These are phyloP conservation scores for Myopa testacea DNA, from an alignment of 2,888 invertebrate species.

Conservation along the genomic window DNA sequence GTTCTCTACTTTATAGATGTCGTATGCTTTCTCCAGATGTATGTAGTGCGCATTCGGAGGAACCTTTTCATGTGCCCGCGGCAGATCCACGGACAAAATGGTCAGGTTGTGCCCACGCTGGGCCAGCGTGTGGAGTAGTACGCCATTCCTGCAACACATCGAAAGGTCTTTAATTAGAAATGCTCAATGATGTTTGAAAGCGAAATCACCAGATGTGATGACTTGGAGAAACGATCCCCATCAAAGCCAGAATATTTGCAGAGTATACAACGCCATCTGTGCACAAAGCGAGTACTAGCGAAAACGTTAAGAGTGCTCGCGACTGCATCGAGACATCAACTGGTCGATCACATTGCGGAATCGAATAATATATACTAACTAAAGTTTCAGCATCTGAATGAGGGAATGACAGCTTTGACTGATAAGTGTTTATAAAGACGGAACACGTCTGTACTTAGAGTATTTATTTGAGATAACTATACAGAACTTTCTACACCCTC, in stretches of 20 bases:
- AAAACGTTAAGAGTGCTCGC: not conserved
- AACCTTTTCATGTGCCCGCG: conserved; percentile 41
- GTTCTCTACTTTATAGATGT: conserved; percentile 35
- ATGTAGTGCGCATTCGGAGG: conserved; percentile 54
- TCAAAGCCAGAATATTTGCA: conserved; percentile 52
- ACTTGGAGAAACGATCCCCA: conserved; percentile 54
- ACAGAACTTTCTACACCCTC: too few relatives aligned
- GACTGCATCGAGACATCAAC: conserved; percentile 12
- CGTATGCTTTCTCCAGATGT: conserved; percentile 55
- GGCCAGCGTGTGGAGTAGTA: conserved; percentile 48
- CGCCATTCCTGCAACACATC: conserved; percentile 50
- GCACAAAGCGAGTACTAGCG: not conserved
- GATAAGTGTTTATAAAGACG: not conserved
- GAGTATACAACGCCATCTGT: not conserved
- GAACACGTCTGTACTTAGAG: too few relatives aligned
- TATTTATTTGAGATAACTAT: too few relatives aligned
- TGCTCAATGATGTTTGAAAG: not conserved
- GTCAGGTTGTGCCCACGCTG: conserved; percentile 54
- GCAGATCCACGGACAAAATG: conserved; percentile 52
- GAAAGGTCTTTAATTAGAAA: not conserved
- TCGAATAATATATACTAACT: not conserved
- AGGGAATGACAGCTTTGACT: not conserved
- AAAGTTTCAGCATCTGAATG: too few relatives aligned
- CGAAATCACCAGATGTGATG: conserved; percentile 51
- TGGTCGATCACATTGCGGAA: not conserved